Evolutionary conservation across 2,113 vertebrate species (phyloP), one percentile per base, ranked within the genome.

Genomic region (Strigops habroptila): DNA sequence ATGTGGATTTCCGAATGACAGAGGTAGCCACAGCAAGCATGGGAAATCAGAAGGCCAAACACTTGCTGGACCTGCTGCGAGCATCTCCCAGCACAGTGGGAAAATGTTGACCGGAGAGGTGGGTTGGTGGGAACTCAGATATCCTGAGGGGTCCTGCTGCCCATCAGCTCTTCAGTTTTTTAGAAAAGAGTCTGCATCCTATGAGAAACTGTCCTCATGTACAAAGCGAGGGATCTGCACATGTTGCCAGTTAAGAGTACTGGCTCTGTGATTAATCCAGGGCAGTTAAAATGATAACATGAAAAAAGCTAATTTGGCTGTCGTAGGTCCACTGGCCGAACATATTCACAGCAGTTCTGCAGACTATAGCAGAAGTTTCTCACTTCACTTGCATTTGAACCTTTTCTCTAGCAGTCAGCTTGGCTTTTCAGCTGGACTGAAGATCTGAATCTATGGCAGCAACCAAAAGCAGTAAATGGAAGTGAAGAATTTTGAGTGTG

Each of bases 161-260:
- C 48, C 11, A 41, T 17, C 28, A 59, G 16, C 11, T 76, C 35
- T 46, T 4, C 53, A 53, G 1, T 35, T 48, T 64, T 57, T 69
- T 49, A 43, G 27, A 51, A 52, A 62, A 64, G 27, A 41, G 27
- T 60, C 13, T 82, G 46, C 16, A 57, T 21, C 49, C 1, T 0
- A 35, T 22, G 10, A 39, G 64, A 77, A 60, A 44, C 8, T 57
- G 23, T 69, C 55, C 37, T n/a, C 23, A 16, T 2, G 22, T 35
- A 55, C 25, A 35, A 13, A 76, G 43, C 0, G 0, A 86, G 44
- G 30, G 25, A 67, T 18, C 28, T 73, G 48, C 49, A 62, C 2
- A 1, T 18, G n/a, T 8, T 31, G 6, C 70, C 1, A 1, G 2
- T 10, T 51, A 55, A 19, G 14, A 2, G 1, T 10, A 27, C 21